Conservation (phyloP, 2,113 vertebrate genomes). For the Cricetomys ansorgei region DNA sequence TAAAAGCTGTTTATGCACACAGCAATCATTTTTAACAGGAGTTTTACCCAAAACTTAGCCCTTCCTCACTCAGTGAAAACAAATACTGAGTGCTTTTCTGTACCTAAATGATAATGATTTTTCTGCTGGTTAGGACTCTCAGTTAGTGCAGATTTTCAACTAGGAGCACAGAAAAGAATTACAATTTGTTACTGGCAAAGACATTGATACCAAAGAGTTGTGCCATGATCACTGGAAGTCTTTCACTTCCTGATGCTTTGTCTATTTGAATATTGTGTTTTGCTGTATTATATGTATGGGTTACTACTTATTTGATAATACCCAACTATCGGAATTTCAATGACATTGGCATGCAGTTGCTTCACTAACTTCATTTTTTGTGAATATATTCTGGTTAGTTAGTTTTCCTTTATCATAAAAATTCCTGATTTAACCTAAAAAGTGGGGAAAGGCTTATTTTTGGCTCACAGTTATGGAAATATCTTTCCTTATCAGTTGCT, state of each 20-base stretch:
- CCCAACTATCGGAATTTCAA: not conserved
- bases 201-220: slow-evolving; percentile 43
- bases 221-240: not conserved
- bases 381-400: not conserved
- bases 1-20: not conserved
- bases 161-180: not conserved
- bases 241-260: not conserved
- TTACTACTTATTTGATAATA: not conserved
- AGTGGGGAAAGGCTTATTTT: not conserved
- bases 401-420: not conserved
- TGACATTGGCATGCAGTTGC: not conserved
- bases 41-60: not conserved
- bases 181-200: not conserved
- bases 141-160: not conserved
- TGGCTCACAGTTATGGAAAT: not conserved
- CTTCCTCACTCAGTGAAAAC: not conserved
- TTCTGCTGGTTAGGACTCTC: not conserved
- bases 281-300: not conserved
- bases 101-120: not conserved
- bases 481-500: not conserved
- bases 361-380: slow-evolving; percentile 10
- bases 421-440: not conserved
- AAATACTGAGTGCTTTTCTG: not conserved
- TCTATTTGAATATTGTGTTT: not conserved
- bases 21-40: not conserved